Conservation (phyloP, 30 jellyfish, hydroid and myxozoan species). For the Aurelia sp. region DNA sequence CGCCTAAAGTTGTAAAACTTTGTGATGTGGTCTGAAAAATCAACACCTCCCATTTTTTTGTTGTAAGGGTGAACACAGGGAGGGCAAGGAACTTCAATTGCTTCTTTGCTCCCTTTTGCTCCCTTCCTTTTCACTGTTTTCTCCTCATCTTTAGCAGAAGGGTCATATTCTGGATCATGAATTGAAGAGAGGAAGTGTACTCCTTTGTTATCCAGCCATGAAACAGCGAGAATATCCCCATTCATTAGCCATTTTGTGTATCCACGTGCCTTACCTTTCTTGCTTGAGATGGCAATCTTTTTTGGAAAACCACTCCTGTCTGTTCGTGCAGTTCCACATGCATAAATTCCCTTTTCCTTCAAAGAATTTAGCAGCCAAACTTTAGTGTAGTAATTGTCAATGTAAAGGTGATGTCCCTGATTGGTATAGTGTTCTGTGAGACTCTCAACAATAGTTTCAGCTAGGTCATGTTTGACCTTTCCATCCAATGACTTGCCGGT, state of each 20-base stretch:
- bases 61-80: too few relatives aligned
- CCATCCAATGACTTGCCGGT: conserved; percentile 22
- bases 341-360: conserved; percentile 27
- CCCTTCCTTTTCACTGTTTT: too few relatives aligned
- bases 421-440: background rate
- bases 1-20: too few relatives aligned
- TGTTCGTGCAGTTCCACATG: conserved; percentile 29
- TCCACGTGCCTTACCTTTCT: conserved; percentile 2
- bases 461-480: conserved; percentile 16
- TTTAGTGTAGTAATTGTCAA: conserved; percentile 46
- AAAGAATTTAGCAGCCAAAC: conserved; percentile 27
- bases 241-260: conserved; percentile 5
- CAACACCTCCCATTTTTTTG: too few relatives aligned
- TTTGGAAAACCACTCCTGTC: conserved; percentile 26
- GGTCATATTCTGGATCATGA: background rate
- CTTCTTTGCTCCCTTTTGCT: too few relatives aligned
- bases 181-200: conserved; percentile 15
- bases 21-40: too few relatives aligned
- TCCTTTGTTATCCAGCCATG: conserved; percentile 10
- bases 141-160: too few relatives aligned
- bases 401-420: conserved; percentile 19
- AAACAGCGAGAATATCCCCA: conserved; percentile 11
- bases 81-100: too few relatives aligned
- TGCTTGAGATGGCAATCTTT: background rate
- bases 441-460: conserved; percentile 11